Conservation (phyloP, 1,140 invertebrate species). For the Pseudomyrmex flavicornis region DNA sequence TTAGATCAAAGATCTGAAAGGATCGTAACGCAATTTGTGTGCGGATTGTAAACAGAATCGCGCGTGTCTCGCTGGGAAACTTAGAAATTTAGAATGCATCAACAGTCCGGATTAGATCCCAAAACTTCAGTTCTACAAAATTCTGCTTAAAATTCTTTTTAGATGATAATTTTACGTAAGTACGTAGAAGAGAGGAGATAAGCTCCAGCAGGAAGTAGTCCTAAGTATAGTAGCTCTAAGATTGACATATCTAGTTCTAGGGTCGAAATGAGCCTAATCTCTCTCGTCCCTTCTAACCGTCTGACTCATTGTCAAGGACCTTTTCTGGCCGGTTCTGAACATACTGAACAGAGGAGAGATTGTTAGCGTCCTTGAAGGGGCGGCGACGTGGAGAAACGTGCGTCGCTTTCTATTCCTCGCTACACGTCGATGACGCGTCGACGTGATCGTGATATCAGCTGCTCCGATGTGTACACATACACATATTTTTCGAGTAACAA, state of each 20-base stretch:
- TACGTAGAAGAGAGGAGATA: background rate
- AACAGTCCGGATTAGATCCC: background rate
- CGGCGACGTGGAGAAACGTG: conserved; percentile 24
- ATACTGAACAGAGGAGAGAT: conserved; percentile 8
- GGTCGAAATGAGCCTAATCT: conserved; percentile 23
- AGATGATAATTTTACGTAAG: conserved; percentile 2
- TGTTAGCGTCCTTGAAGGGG: conserved; percentile 62
- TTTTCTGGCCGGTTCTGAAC: conserved; percentile 30
- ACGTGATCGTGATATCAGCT: background rate
- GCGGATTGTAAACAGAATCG: background rate
- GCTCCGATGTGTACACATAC: background rate
- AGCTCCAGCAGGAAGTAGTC: background rate
- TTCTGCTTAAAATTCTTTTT: background rate
- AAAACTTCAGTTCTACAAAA: background rate
- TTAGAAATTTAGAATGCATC: background rate
- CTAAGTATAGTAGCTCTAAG: background rate
- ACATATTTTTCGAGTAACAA: no score
- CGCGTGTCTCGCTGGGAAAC: background rate
- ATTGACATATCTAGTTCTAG: background rate
- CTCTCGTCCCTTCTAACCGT: conserved; percentile 15
- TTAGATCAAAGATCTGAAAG: background rate
- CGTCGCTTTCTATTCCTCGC: conserved; percentile 3
- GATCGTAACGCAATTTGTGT: background rate
- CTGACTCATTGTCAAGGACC: conserved; percentile 49
- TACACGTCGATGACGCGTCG: background rate